phyloP scores from a whole-genome alignment of 2,797 vertebrate species.

The Vultur gryphus region DNA sequence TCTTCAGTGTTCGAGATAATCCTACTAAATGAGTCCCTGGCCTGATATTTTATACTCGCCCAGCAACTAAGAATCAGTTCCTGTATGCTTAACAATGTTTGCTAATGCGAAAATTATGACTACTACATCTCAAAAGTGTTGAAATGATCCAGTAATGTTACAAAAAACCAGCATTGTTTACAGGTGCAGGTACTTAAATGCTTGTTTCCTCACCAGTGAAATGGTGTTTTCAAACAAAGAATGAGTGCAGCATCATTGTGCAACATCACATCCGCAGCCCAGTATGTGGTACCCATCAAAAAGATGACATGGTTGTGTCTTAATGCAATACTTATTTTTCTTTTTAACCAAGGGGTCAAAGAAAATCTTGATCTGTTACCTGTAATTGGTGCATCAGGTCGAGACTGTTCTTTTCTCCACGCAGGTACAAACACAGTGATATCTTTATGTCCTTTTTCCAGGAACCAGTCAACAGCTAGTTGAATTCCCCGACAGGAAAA shows the following conservation, averaged over 20 bases:
- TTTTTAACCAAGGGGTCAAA: neutral
- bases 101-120: neutral
- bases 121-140: neutral
- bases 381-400: conserved; percentile 95
- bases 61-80: neutral
- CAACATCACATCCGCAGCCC: neutral
- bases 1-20: neutral
- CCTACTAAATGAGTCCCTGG: neutral
- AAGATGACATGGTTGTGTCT: neutral
- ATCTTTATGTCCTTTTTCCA: conserved; percentile 97
- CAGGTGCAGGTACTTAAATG: neutral
- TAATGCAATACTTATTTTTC: neutral
- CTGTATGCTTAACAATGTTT: neutral
- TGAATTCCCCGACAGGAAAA: conserved; percentile 98
- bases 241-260: neutral
- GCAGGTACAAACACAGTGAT: conserved; percentile 98
- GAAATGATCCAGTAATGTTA: neutral
- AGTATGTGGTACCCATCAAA: neutral
- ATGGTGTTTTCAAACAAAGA: neutral
- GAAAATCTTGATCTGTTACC: conserved; percentile 73
- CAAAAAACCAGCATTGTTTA: neutral
- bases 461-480: conserved; percentile 96
- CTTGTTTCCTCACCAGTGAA: neutral
- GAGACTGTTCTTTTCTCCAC: conserved; percentile 98
- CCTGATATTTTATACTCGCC: neutral